phyloP scores from a whole-genome alignment of 2,113 vertebrate species.

The Sinocyclocheilus maitianheensis region DNA sequence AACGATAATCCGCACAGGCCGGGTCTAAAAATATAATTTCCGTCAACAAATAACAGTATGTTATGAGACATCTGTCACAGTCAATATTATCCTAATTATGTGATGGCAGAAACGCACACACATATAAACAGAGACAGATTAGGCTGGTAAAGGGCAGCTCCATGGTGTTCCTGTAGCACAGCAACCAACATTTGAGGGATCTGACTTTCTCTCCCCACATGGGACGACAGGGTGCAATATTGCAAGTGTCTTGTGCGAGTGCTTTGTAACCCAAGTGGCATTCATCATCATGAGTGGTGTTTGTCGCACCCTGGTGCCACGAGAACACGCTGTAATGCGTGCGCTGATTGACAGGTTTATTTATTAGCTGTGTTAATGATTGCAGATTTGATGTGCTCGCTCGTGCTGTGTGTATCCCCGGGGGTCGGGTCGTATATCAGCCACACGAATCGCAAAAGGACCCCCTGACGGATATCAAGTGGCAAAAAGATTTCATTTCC shows the following conservation, averaged over 20 bases:
- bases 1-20: neutral
- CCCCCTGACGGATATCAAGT: slow-evolving; percentile 30
- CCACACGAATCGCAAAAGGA: slow-evolving; percentile 6
- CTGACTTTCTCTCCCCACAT: slow-evolving; percentile 32
- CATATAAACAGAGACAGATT: slow-evolving; percentile 18
- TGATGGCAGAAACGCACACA: slow-evolving; percentile 22
- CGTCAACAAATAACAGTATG: slow-evolving; percentile 35
- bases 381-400: slow-evolving; percentile 56
- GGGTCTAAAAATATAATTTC: slow-evolving; percentile 51
- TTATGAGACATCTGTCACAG: slow-evolving; percentile 54
- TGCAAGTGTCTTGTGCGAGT: slow-evolving; percentile 17
- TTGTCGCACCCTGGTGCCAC: slow-evolving; percentile 47
- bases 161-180: neutral
- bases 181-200: slow-evolving; percentile 32
- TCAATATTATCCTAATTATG: slow-evolving; percentile 37
- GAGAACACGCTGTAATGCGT: slow-evolving; percentile 53
- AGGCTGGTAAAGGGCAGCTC: slow-evolving; percentile 31
- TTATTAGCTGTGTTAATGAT: slow-evolving; percentile 64
- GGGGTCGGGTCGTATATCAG: slow-evolving; percentile 47
- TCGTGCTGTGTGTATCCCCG: slow-evolving; percentile 43
- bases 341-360: slow-evolving; percentile 57
- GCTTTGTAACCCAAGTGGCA: slow-evolving; percentile 30
- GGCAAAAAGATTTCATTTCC: slow-evolving; percentile 24
- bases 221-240: slow-evolving; percentile 35
- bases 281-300: slow-evolving; percentile 49